Evolutionary conservation across 2,113 vertebrate species (phyloP), one percentile per base, ranked within the genome.

Genomic region (Ibidorhyncha struthersii): DNA sequence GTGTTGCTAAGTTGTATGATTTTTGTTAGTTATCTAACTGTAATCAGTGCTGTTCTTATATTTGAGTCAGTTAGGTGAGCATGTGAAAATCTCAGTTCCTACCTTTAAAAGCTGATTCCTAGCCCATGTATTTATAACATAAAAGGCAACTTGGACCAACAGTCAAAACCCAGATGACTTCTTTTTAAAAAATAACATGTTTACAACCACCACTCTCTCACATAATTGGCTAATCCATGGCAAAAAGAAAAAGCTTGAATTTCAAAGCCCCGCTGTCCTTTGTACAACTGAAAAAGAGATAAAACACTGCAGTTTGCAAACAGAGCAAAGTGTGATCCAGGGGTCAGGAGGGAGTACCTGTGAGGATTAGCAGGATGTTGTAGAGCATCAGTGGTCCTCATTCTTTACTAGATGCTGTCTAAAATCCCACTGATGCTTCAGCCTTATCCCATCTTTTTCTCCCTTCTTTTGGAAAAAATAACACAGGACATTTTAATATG

Each of bases 271-370:
- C 4, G 0, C 23, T 30, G 56, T 38, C 41, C 70, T 96, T 96
- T 95, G 86, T 89, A 76, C 81, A 82, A 82, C 66, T 90, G 91
- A 93, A 89, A 91, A 63, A 43, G 84, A 74, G 86, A 90, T 78
- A 87, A 85, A 81, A 70, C 45, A 62, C 67, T 73, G 70, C 2
- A 8, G 74, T 81, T 86, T 90, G 82, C 90, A 93, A 90, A 66
- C 36, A 72, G 92, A 91, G 77, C 38, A 82, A 73, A 90, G 59
- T n/a, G 40, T 90, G 86, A 83, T 49, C 34, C 0, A 0, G 30
- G 55, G 12, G 6, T 61, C 78, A 58, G 89, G 56, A 65, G 73
- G 23, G 61, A 93, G 34, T 6, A 82, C 40, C 61, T 9, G 0
- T 32, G 73, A 66, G 82, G 25, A 59, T 26, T 86, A 76, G 25